phyloP scores from a whole-genome alignment of 2,888 invertebrate species.

The Meiosimyza platycephala region DNA sequence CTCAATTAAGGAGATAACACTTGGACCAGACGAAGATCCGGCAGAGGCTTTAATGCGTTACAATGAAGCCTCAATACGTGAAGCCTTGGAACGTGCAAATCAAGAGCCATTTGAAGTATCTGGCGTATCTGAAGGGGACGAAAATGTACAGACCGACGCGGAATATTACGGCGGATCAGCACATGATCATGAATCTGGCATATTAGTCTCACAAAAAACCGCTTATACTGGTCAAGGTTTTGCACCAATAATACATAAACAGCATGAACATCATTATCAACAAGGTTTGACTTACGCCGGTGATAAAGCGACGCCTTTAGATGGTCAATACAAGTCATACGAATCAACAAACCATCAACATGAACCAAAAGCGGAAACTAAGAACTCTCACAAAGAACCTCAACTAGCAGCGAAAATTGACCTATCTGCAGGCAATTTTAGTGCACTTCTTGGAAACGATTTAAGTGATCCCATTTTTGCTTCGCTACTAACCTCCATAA shows the following conservation, averaged over 20 bases:
- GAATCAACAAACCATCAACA: not conserved
- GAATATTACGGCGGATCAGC: not conserved
- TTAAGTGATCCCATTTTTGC: slow-evolving; percentile 4
- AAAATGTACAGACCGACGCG: slow-evolving; percentile 12
- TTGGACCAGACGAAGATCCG: slow-evolving; percentile 62
- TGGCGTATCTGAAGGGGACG: slow-evolving; percentile 33
- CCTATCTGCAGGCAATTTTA: too few species aligned
- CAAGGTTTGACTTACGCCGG: not conserved
- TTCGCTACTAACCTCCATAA: slow-evolving; percentile 41
- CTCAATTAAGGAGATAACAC: slow-evolving; percentile 60
- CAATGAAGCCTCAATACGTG: slow-evolving; percentile 60
- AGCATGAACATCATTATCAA: not conserved
- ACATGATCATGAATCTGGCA: not conserved
- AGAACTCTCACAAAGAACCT: not conserved
- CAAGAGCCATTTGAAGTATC: slow-evolving; percentile 56
- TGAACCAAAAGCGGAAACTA: not conserved
- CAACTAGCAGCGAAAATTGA: too few species aligned
- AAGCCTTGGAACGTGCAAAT: slow-evolving; percentile 57
- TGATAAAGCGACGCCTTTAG: not conserved
- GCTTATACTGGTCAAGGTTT: not conserved
- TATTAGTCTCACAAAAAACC: not conserved
- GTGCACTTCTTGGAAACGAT: not conserved
- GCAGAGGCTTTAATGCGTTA: slow-evolving; percentile 61
- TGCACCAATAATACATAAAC: not conserved
- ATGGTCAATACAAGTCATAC: not conserved